Conservation (phyloP, 2,113 vertebrate genomes). For the cat (Felis catus) region DNA sequence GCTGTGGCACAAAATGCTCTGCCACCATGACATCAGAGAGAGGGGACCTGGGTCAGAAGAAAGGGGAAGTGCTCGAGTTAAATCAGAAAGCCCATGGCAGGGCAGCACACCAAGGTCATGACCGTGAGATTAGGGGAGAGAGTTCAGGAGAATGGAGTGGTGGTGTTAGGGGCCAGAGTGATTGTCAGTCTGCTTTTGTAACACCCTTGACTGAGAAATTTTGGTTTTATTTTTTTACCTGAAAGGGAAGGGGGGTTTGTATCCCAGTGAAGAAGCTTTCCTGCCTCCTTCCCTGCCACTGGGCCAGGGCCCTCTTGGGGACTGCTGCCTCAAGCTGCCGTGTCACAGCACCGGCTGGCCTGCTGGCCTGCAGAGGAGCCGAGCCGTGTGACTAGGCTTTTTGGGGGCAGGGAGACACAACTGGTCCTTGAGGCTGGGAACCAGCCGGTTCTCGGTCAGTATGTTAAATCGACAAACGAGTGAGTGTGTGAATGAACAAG, state of each 20-base stretch:
- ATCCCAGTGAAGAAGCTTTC: constrained; percentile 12
- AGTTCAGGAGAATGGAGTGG: fast-evolving
- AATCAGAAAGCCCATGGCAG: background rate
- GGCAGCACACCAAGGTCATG: background rate
- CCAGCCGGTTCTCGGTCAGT: background rate
- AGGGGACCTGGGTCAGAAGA: background rate
- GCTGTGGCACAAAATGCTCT: background rate
- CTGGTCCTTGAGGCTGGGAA: background rate
- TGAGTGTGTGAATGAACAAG: background rate
- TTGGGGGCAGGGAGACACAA: background rate
- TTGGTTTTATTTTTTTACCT: background rate
- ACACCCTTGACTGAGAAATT: background rate
- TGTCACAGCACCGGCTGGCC: background rate
- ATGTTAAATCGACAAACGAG: background rate
- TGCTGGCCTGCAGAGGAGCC: background rate
- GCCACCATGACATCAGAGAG: background rate
- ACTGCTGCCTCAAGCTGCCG: background rate
- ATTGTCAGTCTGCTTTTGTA: background rate
- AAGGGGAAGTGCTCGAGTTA: background rate
- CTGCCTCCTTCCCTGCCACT: background rate
- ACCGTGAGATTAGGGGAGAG: background rate
- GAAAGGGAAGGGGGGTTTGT: background rate
- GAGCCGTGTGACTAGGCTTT: background rate
- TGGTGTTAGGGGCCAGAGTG: background rate
- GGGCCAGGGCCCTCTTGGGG: background rate